Evolutionary conservation across 2,797 vertebrate genomes (phyloP).

Genomic region (Remorina albescens): DNA sequence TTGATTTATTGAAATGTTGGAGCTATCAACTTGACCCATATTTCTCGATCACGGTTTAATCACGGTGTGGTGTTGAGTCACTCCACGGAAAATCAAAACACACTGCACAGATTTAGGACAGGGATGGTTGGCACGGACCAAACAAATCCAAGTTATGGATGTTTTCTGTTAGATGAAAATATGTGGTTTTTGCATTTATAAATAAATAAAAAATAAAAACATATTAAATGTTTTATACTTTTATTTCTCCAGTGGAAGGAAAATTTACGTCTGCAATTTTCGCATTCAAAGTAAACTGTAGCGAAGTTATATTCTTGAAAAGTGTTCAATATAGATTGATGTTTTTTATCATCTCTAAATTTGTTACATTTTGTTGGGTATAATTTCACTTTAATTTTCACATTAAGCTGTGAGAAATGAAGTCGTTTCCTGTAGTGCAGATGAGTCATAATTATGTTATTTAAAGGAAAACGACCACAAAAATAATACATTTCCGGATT

Average conservation of each 20-base stretch:
- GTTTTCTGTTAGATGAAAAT: not conserved
- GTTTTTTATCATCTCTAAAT: too few species aligned
- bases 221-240: not conserved
- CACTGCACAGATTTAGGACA: not conserved
- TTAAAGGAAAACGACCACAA: not conserved
- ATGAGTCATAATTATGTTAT: not conserved
- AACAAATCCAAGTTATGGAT: not conserved
- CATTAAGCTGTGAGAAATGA: fast-evolving
- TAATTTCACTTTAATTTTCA: not conserved
- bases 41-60: conserved; percentile 14
- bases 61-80: not conserved
- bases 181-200: not conserved
- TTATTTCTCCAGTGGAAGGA: not conserved
- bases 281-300: not conserved
- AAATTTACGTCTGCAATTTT: too few species aligned
- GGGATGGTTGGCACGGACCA: not conserved
- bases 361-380: not conserved
- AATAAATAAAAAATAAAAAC: not conserved
- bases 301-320: not conserved
- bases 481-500: not conserved
- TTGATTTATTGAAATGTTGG: conserved; percentile 3
- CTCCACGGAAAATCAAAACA: not conserved
- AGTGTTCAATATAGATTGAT: too few species aligned
- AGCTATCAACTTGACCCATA: not conserved
- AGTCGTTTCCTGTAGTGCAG: not conserved